A percentile compares a stretch with the other conserved stretches of the same genome.
phyloP scores from a whole-genome alignment of 1,140 invertebrate genomes.

The Lerema accius region DNA sequence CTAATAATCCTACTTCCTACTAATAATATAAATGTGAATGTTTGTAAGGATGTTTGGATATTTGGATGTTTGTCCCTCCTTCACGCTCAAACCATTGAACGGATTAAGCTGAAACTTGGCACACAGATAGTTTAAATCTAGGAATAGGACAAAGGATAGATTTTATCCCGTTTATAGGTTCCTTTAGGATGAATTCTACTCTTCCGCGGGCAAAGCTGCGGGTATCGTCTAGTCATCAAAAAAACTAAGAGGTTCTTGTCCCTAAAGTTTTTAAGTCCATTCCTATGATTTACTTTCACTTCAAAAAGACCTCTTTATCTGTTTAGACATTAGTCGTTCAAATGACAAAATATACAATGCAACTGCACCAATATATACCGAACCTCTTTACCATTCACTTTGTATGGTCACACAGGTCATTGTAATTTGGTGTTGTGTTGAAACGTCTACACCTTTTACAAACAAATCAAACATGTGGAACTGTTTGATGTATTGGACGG shows the following conservation, averaged over 20 bases:
- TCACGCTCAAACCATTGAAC: too few relatives aligned
- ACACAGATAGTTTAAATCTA: too few relatives aligned
- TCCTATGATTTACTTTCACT: constrained; percentile 51
- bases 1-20: too few relatives aligned
- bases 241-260: constrained; percentile 23
- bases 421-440: constrained; percentile 40
- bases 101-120: too few relatives aligned
- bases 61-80: too few relatives aligned
- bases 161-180: too few relatives aligned
- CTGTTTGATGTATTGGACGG: constrained; percentile 62
- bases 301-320: constrained; percentile 57
- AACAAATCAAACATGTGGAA: constrained; percentile 62
- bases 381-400: constrained; percentile 23
- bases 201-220: too few relatives aligned
- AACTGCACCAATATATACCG: constrained; percentile 27
- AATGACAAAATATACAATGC: constrained; percentile 58
- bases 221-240: not conserved
- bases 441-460: constrained; percentile 56
- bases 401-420: constrained; percentile 24
- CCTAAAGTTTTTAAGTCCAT: constrained; percentile 44
- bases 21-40: too few relatives aligned
- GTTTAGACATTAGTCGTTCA: constrained; percentile 61
- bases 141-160: too few relatives aligned
- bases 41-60: too few relatives aligned
- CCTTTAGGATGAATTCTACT: too few relatives aligned